Evolutionary conservation across 2,113 vertebrate species (phyloP), one percentile per base, ranked within the genome.

Genomic region (Caloenas nicobarica): DNA sequence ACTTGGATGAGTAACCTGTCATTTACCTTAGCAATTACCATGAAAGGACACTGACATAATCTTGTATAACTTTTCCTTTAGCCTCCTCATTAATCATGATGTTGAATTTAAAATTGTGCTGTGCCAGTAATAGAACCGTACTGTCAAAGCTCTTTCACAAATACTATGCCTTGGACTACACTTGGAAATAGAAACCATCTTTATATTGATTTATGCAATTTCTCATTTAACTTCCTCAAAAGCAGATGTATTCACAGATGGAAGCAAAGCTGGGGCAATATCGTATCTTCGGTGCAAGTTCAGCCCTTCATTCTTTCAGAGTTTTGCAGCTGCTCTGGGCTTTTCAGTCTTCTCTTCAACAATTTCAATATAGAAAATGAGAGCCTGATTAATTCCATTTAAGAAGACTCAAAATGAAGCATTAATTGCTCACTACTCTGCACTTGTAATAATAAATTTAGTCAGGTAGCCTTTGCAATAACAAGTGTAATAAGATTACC

Each of bases 321-420:
- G 84, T 90, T 93, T 76, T 90, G 93, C 94, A 96, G 94, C 96
- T 97, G 95, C 62, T 94, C 58, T 38, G 60, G 86, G 89, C 88
- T 92, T 95, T 96, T 97, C 89, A 96, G 80, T 73, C 68, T 88
- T 82, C 82, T 91, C 82, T 91, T 89, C 79, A 83, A 54, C 74
- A 73, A 46, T 78, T 97, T 97, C 94, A 95, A 80, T 91, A 78
- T 48, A 94, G 79, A 96, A 96, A 96, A 96, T 96, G 87, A 64
- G 77, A 93, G 93, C 68, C 74, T 97, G 85, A 96, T 95, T 95
- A 96, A 95, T 92, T 97, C 87, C 89, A 65, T 93, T 96, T 86
- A 87, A 94, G 87, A 95, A 95, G 58, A 80, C 74, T 58, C 54
- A 91, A 80, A 94, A 86, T 81, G 89, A 95, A 91, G 26, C 79